Conservation (phyloP, 2,797 vertebrate genomes). For the Coendou prehensilis region DNA sequence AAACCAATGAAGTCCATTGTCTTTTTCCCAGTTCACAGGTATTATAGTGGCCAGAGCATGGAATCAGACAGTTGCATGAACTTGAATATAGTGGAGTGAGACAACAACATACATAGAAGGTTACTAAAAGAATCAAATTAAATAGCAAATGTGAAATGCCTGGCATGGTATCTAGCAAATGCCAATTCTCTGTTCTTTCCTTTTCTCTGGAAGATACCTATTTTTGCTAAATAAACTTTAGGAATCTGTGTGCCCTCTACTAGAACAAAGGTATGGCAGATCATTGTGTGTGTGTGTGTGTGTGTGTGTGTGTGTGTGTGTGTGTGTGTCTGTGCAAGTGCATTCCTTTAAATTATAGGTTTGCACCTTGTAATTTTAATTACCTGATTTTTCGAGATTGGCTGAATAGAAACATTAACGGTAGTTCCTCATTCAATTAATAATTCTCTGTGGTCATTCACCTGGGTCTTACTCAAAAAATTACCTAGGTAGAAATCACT, state of each 20-base stretch:
- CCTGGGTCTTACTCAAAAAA: neutral
- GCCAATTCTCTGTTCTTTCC: neutral
- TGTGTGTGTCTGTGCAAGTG: neutral
- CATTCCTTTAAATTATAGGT: neutral
- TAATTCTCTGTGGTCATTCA: neutral
- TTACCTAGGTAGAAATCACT: neutral
- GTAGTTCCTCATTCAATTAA: neutral
- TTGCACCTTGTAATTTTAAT: constrained; percentile 9
- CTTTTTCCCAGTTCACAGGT: neutral
- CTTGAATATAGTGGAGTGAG: neutral
- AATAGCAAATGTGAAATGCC: neutral
- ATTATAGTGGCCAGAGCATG: neutral
- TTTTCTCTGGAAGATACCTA: neutral
- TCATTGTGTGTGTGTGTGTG: neutral
- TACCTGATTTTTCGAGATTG: neutral
- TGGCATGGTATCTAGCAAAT: neutral
- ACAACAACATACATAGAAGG: neutral
- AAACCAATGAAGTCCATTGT: neutral
- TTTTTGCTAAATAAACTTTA: neutral
- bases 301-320: neutral
- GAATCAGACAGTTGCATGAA: neutral
- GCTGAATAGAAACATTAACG: neutral
- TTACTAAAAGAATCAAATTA: neutral
- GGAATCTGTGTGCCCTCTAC: neutral
- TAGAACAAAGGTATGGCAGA: neutral